Conservation (phyloP, 1,140 invertebrate genomes). For the Calephelis virginiensis region DNA sequence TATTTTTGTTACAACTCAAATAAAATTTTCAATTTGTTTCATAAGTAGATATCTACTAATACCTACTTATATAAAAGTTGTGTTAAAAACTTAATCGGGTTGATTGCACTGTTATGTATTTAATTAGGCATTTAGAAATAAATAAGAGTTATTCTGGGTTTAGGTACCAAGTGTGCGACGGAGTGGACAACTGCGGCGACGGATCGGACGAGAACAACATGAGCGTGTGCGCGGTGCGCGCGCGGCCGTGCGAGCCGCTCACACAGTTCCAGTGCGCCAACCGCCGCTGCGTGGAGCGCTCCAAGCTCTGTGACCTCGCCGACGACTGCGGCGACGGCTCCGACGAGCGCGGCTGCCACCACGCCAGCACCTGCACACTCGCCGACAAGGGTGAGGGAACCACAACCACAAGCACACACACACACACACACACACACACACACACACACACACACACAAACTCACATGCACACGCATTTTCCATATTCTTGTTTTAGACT, state of each 20-base stretch:
- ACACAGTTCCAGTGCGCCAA: constrained; percentile 94
- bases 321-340: constrained; percentile 92
- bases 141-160: neutral
- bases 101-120: too few species aligned
- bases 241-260: constrained; percentile 85
- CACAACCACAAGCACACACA: too few species aligned
- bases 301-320: constrained; percentile 89
- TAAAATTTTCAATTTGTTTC: too few species aligned
- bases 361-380: constrained; percentile 85
- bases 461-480: too few species aligned
- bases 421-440: neutral
- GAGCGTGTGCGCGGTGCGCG: constrained; percentile 87
- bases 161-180: constrained; percentile 85
- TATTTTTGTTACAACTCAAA: too few species aligned
- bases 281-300: constrained; percentile 90
- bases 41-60: too few species aligned
- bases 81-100: too few species aligned
- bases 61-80: too few species aligned
- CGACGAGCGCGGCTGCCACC: constrained; percentile 94
- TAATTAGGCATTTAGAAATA: too few species aligned
- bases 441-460: too few species aligned
- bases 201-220: constrained; percentile 96
- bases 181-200: constrained; percentile 94
- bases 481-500: too few species aligned
- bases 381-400: constrained; percentile 75